Base-by-base conservation (phyloP, 2,113 vertebrate species). In the Xiphophorus couchianus region DNA sequence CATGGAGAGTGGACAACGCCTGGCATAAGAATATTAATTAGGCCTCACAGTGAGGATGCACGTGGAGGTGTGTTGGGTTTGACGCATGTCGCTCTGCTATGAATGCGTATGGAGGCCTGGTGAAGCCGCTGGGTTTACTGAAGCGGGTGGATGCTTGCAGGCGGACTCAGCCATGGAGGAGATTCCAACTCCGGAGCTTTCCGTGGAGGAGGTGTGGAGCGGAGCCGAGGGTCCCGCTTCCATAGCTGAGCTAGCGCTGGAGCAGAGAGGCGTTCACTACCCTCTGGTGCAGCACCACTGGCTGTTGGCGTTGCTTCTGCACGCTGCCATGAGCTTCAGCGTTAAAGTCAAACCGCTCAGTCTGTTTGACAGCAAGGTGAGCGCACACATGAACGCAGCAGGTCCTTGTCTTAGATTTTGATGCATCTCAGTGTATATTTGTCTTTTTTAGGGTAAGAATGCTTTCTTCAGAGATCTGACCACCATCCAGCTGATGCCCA, bases 381-480 rank as follows among this genome's bases (percentile, higher is more conserved):
- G 86, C 13, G 72, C 28, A 27, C 51, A 27, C 44, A 4, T 1
- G 62, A 37, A 66, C 37, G 42, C 33, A n/a, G 22, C 37, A 12
- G 27, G n/a, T 28, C 15, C 35, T 39, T 6, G 13, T 35, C 63
- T 25, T 37, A 7, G 5, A 10, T 27, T 11, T 13, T 42, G 35
- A 30, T 74, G n/a, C 4, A 33, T 22, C 37, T n/a, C 30, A 37
- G 25, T 5, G 27, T 42, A 1, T 29, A 4, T 22, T 9, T 30
- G 17, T 30, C 0, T 58, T 11, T 65, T 74, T 63, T 78, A 99
- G 98, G 98, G 97, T 27, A 98, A 98, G 92, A 99, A 98, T 62
- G 97, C 98, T 5, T 98, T 99, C 94, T 99, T 99, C 91, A 96
- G 97, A 91, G 98, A 99, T 64, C 93, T 99, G 66, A 96, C 96